Evolutionary conservation across 1,140 invertebrate genomes (phyloP), one percentile per base, ranked within the genome.

Genomic region (Brachionus koreanus): DNA sequence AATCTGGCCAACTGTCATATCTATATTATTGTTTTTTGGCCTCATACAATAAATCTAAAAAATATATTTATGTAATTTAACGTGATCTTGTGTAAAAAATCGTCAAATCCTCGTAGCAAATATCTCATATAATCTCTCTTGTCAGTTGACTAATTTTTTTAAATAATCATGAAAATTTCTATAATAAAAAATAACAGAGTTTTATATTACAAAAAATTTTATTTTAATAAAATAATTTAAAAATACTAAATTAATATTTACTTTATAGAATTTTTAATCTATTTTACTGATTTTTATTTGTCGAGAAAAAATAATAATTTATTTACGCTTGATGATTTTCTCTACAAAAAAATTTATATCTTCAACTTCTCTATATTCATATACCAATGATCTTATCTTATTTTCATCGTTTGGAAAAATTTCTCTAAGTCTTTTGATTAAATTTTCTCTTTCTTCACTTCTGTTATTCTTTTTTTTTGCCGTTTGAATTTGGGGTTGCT

Each of bases 391-490:
- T 12, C 43, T 46, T 23, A 74, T 74, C 0, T 46, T 43, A 46
- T 74, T 74, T 46, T 74, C 42, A 25, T 29, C 25, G 46, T 74
- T 74, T 25, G 69, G 69, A 74, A 74, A 46, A 25, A 74, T 43
- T 9, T 46, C 19, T 25, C 9, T 43, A 13, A 74, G n/a, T 13
- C 10, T 7, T 25, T 5, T 25, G 5, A 46, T 5, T 29, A 46
- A 25, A 1, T 46, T 6, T 12, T 23, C 37, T 25, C 19, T n/a
- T 33, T 46, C 39, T 19, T 43, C 19, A 16, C 39, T 19, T 39
- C 35, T 39, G 7, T 23, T 72, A 39, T 37, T 35, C 12, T 72
- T 23, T 42, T 39, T 39, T 7, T 39, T 72, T 65, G 12, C 12
- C 16, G 10, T n/a, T 72, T 72, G 67, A 69, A 35, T 3, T 35